Conservation (phyloP, 2,797 vertebrate species). For the Coreius guichenoti region DNA sequence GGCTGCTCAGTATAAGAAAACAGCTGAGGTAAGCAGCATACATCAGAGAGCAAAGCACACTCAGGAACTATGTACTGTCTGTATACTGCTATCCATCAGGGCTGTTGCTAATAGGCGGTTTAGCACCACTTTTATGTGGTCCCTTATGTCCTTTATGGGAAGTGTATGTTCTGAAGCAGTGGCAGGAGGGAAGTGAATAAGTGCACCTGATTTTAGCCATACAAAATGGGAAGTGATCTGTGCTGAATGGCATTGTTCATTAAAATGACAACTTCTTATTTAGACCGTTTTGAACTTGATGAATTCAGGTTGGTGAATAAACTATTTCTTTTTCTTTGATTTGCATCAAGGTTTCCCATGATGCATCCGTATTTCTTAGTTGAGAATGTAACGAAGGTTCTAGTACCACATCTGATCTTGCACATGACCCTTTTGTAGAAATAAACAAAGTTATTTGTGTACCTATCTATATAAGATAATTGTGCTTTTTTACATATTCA, state of each 20-base stretch:
- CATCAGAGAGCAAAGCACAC: neutral
- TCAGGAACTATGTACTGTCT: neutral
- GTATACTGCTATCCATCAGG: neutral
- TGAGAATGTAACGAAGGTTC: neutral
- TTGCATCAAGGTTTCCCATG: neutral
- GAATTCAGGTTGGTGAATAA: neutral
- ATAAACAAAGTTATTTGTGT: neutral
- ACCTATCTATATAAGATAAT: neutral
- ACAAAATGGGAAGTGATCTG: constrained; percentile 43
- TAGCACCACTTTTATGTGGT: constrained; percentile 4
- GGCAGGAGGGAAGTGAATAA: constrained; percentile 50
- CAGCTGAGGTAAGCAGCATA: constrained; percentile 88
- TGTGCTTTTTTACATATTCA: neutral
- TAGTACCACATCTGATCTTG: neutral
- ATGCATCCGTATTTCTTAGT: neutral
- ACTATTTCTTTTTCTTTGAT: neutral
- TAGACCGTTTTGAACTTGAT: neutral
- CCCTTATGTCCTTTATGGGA: constrained; percentile 5
- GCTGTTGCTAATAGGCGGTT: neutral
- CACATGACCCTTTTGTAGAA: neutral
- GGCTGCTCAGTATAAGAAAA: constrained; percentile 88
- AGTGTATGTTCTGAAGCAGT: constrained; percentile 17
- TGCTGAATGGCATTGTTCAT: constrained; percentile 25
- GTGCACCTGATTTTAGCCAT: constrained; percentile 41
- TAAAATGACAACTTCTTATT: constrained; percentile 8